Percentiles rank a stretch among this genome's conserved stretches.
Evolutionary conservation across 2,113 vertebrate genomes (phyloP).

Genomic region (Barnardius zonarius): DNA sequence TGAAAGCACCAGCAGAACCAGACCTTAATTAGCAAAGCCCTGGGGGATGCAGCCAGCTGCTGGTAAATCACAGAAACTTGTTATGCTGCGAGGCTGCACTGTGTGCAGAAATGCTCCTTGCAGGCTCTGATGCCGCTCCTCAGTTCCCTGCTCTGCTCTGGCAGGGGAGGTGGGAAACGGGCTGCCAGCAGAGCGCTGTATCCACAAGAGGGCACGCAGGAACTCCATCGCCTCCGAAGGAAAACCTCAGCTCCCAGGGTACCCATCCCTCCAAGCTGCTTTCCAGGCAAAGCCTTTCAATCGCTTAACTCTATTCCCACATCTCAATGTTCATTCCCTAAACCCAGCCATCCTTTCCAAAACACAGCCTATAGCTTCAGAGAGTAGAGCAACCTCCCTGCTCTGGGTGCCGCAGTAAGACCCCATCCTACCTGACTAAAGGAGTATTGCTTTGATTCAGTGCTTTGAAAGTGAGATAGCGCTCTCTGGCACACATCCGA

Average conservation of each 20-base stretch:
- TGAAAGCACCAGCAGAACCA: conserved; percentile 41
- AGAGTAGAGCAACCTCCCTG: not conserved
- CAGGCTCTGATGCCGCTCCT: not conserved
- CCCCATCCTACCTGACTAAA: conserved; percentile 82
- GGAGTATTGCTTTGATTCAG: conserved; percentile 84
- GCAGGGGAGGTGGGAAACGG: not conserved
- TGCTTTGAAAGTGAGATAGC: conserved; percentile 93
- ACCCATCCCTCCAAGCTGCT: not conserved
- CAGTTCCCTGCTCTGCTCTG: not conserved
- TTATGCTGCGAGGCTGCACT: not conserved
- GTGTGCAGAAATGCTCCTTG: not conserved
- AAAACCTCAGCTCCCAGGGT: not conserved
- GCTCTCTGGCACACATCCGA: conserved; percentile 86
- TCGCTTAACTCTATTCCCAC: not conserved
- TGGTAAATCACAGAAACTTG: not conserved
- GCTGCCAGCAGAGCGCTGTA: not conserved
- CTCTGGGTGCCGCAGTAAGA: not conserved
- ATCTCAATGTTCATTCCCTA: not conserved
- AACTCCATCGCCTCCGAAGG: not conserved
- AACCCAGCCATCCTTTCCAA: not conserved
- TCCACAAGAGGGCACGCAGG: conserved; percentile 51
- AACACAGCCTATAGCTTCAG: not conserved
- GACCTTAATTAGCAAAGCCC: conserved; percentile 58
- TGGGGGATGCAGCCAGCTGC: conserved; percentile 50
- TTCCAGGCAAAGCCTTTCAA: not conserved